phyloP scores from a whole-genome alignment of 2,888 invertebrate species.

The Nowickia ferox region DNA sequence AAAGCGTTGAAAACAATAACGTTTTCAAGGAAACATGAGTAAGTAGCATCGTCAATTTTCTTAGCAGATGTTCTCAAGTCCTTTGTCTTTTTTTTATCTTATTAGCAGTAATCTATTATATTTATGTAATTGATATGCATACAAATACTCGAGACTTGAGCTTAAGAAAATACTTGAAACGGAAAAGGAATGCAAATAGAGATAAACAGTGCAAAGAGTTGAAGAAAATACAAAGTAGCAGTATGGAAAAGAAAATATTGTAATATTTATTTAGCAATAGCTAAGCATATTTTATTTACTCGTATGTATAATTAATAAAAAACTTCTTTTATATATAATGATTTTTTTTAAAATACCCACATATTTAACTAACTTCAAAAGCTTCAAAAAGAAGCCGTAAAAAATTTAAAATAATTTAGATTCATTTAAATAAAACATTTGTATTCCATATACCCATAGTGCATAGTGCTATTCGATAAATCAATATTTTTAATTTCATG shows the following conservation, averaged over 20 bases:
- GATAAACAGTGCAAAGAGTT: slow-evolving; percentile 13
- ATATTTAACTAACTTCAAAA: too few species aligned
- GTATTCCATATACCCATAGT: too few species aligned
- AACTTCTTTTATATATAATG: too few species aligned
- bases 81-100: slow-evolving; percentile 56
- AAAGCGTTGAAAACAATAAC: background rate
- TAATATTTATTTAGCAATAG: too few species aligned
- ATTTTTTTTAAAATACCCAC: too few species aligned
- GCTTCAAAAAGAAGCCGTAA: too few species aligned
- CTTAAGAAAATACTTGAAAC: slow-evolving; percentile 39
- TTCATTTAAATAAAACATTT: too few species aligned
- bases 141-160: slow-evolving; percentile 39
- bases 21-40: slow-evolving; percentile 38
- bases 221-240: background rate
- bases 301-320: too few species aligned
- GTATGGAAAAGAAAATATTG: background rate
- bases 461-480: too few species aligned
- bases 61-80: slow-evolving; percentile 65
- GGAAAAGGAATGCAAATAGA: slow-evolving; percentile 30
- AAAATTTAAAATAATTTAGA: too few species aligned
- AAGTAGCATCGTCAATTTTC: slow-evolving; percentile 65
- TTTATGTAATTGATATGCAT: slow-evolving; percentile 59
- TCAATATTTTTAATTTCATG: too few species aligned
- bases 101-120: slow-evolving; percentile 67
- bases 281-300: too few species aligned